Base-by-base conservation (phyloP, 2,888 invertebrate species). In the Torymus aiolomorphi region DNA sequence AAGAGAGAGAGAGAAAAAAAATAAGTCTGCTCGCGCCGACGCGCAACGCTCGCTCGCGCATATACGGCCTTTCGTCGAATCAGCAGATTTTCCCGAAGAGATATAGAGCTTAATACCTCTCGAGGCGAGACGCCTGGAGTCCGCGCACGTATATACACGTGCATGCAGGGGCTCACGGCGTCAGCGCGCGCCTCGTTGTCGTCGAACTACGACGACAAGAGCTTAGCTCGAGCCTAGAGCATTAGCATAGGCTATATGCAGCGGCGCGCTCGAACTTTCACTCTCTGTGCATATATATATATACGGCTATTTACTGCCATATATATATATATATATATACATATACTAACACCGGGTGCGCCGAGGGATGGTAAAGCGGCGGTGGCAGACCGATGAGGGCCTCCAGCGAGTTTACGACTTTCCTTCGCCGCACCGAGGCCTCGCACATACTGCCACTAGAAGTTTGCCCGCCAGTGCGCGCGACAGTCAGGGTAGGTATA, bases 371-470 rank as follows among this genome's bases (percentile, higher is more conserved):
- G 51, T 18, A n/a, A n/a, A 69, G 13, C 8, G 24, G 3, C 3
- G 57, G 13, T 12, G 24, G 11, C 12, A 57, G 62, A 31, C 1
- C 16, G 70, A 18, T 31, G 24, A 57, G 70, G 63, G 65, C 67
- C 66, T 72, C 49, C 51, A 65, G 14, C 20, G 83, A 83, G 81
- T 84, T 84, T 83, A 84, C 81, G 82, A 80, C 76, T 78, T 76
- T 80, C 72, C 80, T 82, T 80, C 72, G 57, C 67, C 57, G 16
- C 5, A 42, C 42, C 42, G 8, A 42, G 42, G 42, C 42, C 42
- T 42, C 20, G 20, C 20, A 20, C 20, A 20, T 20, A 20, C 20
- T 20, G 20, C 20, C 20, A 2, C 20, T 2, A 20, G 20, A 20
- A 20, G 20, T 2, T 20, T 20, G 20, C 20, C 20, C 20, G 20